phyloP scores from a whole-genome alignment of 2,888 invertebrate genomes.

The Agrochola lychnidis region DNA sequence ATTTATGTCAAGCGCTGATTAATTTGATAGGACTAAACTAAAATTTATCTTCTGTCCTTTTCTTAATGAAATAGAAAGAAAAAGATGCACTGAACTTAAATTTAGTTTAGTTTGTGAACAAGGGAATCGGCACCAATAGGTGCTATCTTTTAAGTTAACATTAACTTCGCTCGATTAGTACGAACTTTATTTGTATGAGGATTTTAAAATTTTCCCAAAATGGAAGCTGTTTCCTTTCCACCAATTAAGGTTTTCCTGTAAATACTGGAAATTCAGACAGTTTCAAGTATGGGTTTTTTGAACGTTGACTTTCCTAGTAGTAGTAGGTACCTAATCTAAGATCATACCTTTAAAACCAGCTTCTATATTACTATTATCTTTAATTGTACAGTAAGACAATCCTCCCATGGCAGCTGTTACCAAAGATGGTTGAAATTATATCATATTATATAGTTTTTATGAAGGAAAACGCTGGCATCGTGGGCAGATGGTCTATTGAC shows the following conservation, averaged over 20 bases:
- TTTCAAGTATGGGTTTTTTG: not conserved
- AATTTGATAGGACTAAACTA: no score
- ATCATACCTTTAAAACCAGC: not conserved
- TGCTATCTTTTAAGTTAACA: not conserved
- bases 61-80: no score
- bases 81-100: no score
- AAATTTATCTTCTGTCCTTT: no score
- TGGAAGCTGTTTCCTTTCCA: not conserved
- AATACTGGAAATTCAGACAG: not conserved
- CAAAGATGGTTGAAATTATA: constrained; percentile 2
- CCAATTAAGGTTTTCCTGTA: constrained; percentile 8
- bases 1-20: no score
- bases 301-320: not conserved
- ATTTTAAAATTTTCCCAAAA: not conserved
- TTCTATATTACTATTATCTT: not conserved
- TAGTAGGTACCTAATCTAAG: no score
- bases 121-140: no score
- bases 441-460: constrained; percentile 25
- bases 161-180: not conserved
- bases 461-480: constrained; percentile 24
- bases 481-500: constrained; percentile 45
- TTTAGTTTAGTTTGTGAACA: no score
- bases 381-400: not conserved
- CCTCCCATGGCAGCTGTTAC: not conserved
- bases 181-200: not conserved